Conservation (phyloP, 2,888 invertebrate genomes). For the Aspidapion aeneum region DNA sequence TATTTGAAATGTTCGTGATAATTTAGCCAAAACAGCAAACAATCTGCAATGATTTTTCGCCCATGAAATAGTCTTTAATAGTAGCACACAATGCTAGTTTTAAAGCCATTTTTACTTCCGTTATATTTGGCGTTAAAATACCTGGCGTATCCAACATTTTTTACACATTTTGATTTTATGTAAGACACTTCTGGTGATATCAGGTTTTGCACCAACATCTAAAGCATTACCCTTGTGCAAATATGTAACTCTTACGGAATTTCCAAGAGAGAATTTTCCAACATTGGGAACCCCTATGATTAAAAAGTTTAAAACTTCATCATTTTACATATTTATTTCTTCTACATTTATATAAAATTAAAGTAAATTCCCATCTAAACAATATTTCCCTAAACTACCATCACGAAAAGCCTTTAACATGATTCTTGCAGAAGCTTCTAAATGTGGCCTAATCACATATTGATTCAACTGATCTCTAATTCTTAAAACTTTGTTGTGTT, state of each 20-base stretch:
- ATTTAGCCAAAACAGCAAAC: constrained; percentile 85
- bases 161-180: constrained; percentile 79
- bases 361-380: constrained; percentile 57
- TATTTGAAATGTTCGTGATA: constrained; percentile 60
- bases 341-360: no score
- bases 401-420: constrained; percentile 70
- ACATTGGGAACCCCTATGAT: constrained; percentile 94
- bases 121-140: constrained; percentile 77
- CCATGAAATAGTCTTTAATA: constrained; percentile 87
- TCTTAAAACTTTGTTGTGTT: constrained; percentile 49
- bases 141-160: constrained; percentile 90
- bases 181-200: constrained; percentile 80
- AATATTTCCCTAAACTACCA: constrained; percentile 66
- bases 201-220: constrained; percentile 74
- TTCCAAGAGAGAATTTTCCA: constrained; percentile 90
- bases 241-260: constrained; percentile 70
- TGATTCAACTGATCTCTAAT: constrained; percentile 54
- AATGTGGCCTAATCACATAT: constrained; percentile 61
- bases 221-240: constrained; percentile 62
- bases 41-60: constrained; percentile 80
- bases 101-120: constrained; percentile 71
- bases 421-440: constrained; percentile 58
- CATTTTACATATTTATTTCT: no score
- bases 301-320: constrained; percentile 72
- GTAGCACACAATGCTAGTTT: constrained; percentile 85